Conservation (phyloP, 2,888 invertebrate species). For the Agrochola lota region DNA sequence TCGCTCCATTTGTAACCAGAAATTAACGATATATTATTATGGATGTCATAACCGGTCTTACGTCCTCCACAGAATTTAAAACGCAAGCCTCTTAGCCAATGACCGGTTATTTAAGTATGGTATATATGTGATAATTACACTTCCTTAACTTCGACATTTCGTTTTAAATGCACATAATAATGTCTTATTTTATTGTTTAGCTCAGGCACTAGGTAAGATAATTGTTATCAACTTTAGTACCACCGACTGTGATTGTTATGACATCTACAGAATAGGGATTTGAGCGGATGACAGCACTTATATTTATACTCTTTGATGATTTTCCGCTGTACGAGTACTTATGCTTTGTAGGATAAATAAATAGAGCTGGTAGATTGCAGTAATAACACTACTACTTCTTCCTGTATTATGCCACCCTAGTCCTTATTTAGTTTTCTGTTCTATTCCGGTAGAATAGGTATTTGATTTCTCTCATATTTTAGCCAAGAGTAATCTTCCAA, state of each 20-base stretch:
- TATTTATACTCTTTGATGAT: slow-evolving; percentile 22
- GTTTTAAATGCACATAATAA: slow-evolving; percentile 4
- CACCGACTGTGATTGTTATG: slow-evolving; percentile 16
- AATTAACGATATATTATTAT: background rate
- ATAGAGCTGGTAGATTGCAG: background rate
- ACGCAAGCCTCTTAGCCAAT: background rate
- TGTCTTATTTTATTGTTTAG: slow-evolving; percentile 23
- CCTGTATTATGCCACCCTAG: slow-evolving; percentile 18
- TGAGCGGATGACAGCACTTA: slow-evolving; percentile 32
- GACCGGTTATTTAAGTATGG: background rate
- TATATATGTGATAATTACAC: background rate
- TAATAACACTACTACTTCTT: slow-evolving; percentile 3
- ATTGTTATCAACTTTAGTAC: slow-evolving; percentile 44
- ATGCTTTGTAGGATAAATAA: slow-evolving; percentile 14
- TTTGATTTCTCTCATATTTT: background rate
- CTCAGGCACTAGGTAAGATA: slow-evolving; percentile 22
- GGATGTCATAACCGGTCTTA: slow-evolving; percentile 3
- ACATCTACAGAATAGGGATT: slow-evolving; percentile 40
- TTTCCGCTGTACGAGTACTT: slow-evolving; percentile 7
- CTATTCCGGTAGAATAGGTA: background rate
- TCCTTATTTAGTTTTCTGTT: background rate
- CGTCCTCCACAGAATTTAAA: background rate
- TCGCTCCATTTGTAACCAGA: slow-evolving; percentile 11
- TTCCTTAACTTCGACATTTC: background rate
- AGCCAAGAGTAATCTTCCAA: too few species aligned